Evolutionary conservation across 1,140 invertebrate genomes (phyloP).

Genomic region (Neotoxoptera formosana): DNA sequence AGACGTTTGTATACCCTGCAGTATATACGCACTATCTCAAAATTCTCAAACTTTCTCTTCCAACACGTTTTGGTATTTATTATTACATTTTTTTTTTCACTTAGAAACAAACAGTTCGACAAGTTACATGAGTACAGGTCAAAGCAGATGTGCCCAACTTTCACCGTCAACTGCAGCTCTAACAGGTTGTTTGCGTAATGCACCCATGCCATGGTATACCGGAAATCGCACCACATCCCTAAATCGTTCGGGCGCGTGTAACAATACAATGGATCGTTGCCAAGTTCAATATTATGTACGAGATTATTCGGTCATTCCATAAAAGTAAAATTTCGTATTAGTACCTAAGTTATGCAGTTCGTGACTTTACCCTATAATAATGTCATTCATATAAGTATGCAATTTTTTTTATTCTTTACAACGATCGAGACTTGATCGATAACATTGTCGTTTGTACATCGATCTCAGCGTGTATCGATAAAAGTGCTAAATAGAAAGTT

Average conservation of each 20-base stretch:
- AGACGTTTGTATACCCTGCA: neutral
- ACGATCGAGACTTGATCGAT: neutral
- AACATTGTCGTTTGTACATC: neutral
- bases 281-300: neutral
- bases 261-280: neutral
- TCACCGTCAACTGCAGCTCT: conserved; percentile 35
- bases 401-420: neutral
- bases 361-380: neutral
- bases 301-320: neutral
- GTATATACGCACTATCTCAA: neutral
- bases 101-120: conserved; percentile 50
- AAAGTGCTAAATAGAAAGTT: neutral
- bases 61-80: conserved; percentile 26
- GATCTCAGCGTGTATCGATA: neutral
- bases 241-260: neutral
- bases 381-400: neutral
- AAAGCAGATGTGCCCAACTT: conserved; percentile 55
- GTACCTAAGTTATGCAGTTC: too few species aligned
- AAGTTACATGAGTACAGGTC: conserved; percentile 46
- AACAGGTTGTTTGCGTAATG: conserved; percentile 44
- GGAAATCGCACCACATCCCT: conserved; percentile 34
- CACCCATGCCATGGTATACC: conserved; percentile 16
- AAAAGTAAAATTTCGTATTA: neutral
- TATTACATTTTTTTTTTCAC: neutral
- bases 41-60: conserved; percentile 54